Base-by-base conservation (phyloP, 2,113 vertebrate species). In the Megaceryle torquata region DNA sequence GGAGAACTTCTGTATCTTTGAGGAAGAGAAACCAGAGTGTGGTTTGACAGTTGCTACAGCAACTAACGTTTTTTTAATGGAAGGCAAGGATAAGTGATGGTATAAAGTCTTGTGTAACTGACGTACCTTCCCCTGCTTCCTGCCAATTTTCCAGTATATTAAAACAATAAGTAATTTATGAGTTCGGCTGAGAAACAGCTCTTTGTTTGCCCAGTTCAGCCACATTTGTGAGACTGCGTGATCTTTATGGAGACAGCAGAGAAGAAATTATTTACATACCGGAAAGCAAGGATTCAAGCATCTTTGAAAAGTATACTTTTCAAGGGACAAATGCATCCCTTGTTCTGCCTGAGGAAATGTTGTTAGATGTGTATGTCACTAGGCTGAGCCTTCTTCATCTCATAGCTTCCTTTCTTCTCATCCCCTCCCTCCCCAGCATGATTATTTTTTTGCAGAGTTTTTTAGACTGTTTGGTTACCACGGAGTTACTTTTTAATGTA, bases 151-250 rank as follows among this genome's bases (percentile, higher is more conserved):
- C 93, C 91, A 90, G 54, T 70, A 31, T 97, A 96, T 89, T 71
- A 96, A 95, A 94, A 94, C 65, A 46, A 77, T 89, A 41, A 76
- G 72, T 93, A 92, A 82, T 97, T 94, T 96, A 96, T 88, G 81
- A 72, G 43, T 79, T 97, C 18, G 6, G 48, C 56, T 91, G 88
- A 95, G 82, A 95, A 91, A 82, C 5, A 17, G n/a, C 69, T 93
- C 50, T 87, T 4, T 28, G 4, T 92, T 96, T 95, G 82, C 82
- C 71, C 82, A 81, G 64, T 78, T 91, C 84, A 71, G 68, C 50
- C 2, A 4, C 53, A 2, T 91, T 93, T 89, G 54, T 6, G 7
- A 59, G 78, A 65, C 70, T 89, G 41, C 11, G 0, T 50, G 71
- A 81, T 96, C 84, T 89, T 95, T 77, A 64, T 82, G 60, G 91